These are phyloP conservation scores for Sisor rabdophorus DNA, from an alignment of 2,113 vertebrate genomes.

Conservation along the genomic window DNA sequence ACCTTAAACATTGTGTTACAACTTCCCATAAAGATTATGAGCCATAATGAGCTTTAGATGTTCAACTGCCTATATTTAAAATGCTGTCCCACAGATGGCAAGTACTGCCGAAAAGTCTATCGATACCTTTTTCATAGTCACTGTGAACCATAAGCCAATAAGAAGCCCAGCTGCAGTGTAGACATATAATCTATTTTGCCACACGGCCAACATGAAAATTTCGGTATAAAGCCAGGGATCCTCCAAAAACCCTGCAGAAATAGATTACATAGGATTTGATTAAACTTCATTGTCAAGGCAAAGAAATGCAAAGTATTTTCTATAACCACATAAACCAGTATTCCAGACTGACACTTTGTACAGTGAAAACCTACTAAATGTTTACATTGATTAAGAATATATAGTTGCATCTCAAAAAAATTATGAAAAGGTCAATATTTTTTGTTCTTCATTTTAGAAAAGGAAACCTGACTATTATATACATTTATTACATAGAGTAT, in stretches of 20 bases:
- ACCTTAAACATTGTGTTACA: too few species aligned
- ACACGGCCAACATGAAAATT: conserved; percentile 66
- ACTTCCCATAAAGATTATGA: not conserved
- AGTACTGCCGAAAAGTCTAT: not conserved
- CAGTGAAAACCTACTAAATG: too few species aligned
- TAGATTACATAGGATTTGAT: not conserved
- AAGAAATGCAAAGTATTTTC: too few species aligned
- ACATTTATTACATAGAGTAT: too few species aligned
- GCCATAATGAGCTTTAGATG: too few species aligned
- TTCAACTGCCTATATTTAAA: not conserved
- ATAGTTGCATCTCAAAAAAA: too few species aligned
- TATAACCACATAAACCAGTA: not conserved
- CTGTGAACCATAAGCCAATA: conserved; percentile 75
- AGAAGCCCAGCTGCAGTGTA: conserved; percentile 77
- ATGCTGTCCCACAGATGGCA: not conserved
- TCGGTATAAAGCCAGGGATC: conserved; percentile 55
- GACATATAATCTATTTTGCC: conserved; percentile 82
- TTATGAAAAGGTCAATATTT: too few species aligned
- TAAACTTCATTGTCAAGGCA: too few species aligned
- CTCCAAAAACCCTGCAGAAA: conserved; percentile 53
- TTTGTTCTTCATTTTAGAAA: too few species aligned
- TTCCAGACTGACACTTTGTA: too few species aligned
- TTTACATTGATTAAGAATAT: too few species aligned
- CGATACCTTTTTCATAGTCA: conserved; percentile 68
- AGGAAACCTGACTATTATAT: too few species aligned